Evolutionary conservation across 2,797 vertebrate species (phyloP).

Genomic region (Malacoraja senta): DNA sequence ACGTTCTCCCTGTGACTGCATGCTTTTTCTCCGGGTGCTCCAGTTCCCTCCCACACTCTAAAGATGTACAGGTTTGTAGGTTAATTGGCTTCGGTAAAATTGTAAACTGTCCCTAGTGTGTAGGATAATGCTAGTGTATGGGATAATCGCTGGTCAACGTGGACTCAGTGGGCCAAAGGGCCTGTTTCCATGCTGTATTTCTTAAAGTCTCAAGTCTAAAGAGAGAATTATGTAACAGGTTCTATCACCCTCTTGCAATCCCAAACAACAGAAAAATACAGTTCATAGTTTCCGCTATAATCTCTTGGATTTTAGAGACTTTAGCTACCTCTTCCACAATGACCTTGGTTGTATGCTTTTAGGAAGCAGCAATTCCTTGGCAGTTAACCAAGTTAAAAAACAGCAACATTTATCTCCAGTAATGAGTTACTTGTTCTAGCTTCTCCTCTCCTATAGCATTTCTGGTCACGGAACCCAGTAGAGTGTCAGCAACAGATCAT

Average conservation of each 20-base stretch:
- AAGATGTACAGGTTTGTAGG: too few relatives aligned
- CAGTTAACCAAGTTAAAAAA: neutral
- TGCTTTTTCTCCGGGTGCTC: too few relatives aligned
- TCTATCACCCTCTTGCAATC: neutral
- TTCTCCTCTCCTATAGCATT: neutral
- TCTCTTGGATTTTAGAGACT: neutral
- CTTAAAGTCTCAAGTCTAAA: too few relatives aligned
- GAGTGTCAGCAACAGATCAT: neutral
- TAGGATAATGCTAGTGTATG: too few relatives aligned
- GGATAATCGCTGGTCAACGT: too few relatives aligned
- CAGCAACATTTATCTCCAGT: constrained; percentile 7
- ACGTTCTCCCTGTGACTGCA: too few relatives aligned
- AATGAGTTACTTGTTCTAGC: neutral
- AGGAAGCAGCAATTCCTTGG: neutral
- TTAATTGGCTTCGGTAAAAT: too few relatives aligned
- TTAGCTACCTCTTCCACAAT: neutral
- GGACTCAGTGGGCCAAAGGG: too few relatives aligned
- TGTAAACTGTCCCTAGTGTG: too few relatives aligned
- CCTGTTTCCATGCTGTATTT: too few relatives aligned
- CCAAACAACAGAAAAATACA: neutral
- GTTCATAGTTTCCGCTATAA: neutral
- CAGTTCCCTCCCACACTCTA: too few relatives aligned
- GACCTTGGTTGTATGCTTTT: neutral
- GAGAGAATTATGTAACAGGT: neutral
- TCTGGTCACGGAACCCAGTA: neutral